Percentiles rank a stretch among this genome's conserved stretches.
phyloP scores from a whole-genome alignment of 2,888 invertebrate species.

The Horisme vitalbata region DNA sequence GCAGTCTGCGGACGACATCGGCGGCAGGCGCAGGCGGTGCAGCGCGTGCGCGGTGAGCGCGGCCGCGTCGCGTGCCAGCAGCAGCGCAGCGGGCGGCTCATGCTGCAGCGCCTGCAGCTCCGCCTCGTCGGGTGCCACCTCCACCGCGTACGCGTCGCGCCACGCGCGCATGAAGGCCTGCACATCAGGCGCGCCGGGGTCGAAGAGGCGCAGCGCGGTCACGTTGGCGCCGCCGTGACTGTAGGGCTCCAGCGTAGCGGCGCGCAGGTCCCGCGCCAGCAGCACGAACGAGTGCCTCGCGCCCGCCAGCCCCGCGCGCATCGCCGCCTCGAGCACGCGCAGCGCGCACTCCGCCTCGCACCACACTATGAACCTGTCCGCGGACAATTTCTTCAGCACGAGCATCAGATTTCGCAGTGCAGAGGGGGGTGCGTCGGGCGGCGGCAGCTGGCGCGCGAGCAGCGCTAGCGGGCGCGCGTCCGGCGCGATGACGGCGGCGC shows the following conservation, averaged over 20 bases:
- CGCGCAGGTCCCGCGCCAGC: slow-evolving; percentile 64
- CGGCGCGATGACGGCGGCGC: slow-evolving; percentile 44
- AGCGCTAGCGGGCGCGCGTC: slow-evolving; percentile 44
- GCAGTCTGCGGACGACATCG: slow-evolving; percentile 46
- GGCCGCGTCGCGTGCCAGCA: slow-evolving; percentile 24
- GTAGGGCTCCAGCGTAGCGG: slow-evolving; percentile 50
- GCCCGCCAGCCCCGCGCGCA: slow-evolving; percentile 69
- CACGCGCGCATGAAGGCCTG: slow-evolving; percentile 35
- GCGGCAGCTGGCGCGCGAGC: slow-evolving; percentile 60
- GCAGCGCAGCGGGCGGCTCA: slow-evolving; percentile 29
- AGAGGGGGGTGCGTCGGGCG: slow-evolving; percentile 49
- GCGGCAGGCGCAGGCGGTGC: slow-evolving; percentile 41
- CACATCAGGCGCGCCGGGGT: slow-evolving; percentile 49
- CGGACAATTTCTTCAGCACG: slow-evolving; percentile 62
- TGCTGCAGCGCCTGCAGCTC: slow-evolving; percentile 26
- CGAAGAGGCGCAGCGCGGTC: slow-evolving; percentile 62
- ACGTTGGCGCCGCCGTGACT: slow-evolving; percentile 73
- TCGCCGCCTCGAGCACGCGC: slow-evolving; percentile 68
- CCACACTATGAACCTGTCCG: slow-evolving; percentile 59
- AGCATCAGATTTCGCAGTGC: slow-evolving; percentile 58
- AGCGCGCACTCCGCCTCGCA: slow-evolving; percentile 54
- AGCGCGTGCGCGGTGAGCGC: slow-evolving; percentile 39
- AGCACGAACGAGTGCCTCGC: slow-evolving; percentile 61
- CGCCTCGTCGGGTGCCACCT: slow-evolving; percentile 22
- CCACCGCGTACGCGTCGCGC: slow-evolving; percentile 33